Conservation (phyloP, 2,113 vertebrate genomes). For the Pygoscelis antarcticus region DNA sequence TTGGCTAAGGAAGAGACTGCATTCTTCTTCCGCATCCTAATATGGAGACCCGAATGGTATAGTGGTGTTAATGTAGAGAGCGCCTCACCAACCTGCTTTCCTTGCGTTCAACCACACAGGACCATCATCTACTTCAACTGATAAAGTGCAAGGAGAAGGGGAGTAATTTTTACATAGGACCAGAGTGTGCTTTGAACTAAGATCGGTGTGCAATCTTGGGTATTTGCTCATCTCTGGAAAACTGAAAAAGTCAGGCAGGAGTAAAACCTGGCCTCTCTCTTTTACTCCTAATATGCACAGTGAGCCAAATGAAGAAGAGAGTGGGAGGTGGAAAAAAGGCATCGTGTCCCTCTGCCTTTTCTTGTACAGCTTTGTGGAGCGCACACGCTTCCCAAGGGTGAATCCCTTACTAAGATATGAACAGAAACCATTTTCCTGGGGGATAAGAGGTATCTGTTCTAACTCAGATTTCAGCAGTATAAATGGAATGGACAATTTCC, state of each 20-base stretch:
- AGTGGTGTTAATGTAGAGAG: not conserved
- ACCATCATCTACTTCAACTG: not conserved
- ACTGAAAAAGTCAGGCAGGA: not conserved
- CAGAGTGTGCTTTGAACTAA: not conserved
- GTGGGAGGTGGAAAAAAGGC: not conserved
- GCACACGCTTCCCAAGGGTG: not conserved
- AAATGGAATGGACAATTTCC: not conserved
- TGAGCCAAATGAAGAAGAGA: not conserved
- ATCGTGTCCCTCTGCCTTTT: not conserved
- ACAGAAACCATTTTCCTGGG: not conserved
- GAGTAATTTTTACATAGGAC: not conserved
- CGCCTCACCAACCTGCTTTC: not conserved
- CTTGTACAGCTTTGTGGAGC: not conserved
- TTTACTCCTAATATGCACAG: not conserved
- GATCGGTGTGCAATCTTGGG: fast-evolving
- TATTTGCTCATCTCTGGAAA: not conserved
- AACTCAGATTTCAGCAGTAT: not conserved
- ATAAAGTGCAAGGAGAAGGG: not conserved
- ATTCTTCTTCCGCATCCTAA: conserved; percentile 46
- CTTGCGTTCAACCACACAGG: not conserved
- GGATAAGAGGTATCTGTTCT: not conserved
- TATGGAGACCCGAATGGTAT: not conserved
- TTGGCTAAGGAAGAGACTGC: conserved; percentile 28
- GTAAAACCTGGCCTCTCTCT: not conserved
- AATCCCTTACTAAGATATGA: not conserved